Evolutionary conservation across 2,797 vertebrate genomes (phyloP), one percentile per base, ranked within the genome.

Genomic region (Florisuga fusca): DNA sequence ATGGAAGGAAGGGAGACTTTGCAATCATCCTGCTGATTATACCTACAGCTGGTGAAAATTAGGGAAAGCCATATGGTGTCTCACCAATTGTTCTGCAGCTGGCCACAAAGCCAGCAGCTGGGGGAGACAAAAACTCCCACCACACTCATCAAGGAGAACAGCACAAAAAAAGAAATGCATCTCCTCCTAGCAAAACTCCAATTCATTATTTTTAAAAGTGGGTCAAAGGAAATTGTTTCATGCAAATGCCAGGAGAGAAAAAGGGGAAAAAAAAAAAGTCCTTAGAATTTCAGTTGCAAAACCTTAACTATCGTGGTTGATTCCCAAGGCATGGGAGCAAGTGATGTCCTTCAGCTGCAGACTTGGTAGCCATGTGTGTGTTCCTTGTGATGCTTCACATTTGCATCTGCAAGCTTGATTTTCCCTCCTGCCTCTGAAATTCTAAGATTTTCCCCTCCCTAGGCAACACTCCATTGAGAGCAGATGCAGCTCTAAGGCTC

Each of bases 71-170:
- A 95, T 95, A 92, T 95, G 96, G 94, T 89, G 38, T 36, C 76
- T 91, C 77, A 83, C 85, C 96, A 76, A 95, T 93, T 78, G 81
- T 94, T 95, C 84, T 84, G 89, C 96, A 96, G 93, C 96, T 96
- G 96, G 81, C 78, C 92, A 93, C 81, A 76, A 3, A 0, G 3
- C 54, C 85, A 48, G 85, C 94, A 94, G 89, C 93, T 93, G 94
- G 83, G 74, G 62, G 62, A 92, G 76, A 76, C 55, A 57, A 95
- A 73, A 45, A 5, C 71, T 94, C 86, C 92, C 79, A 88, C 71
- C 85, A 61, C 25, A 38, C 55, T 88, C 78, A 67, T 67, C 76
- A 15, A 36, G 75, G 43, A 62, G 12, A 83, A 14, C 18, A 51
- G 89, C 58, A 77, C 26, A 31, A 57, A 82, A 84, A 54, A 87